Conservation (phyloP, 2,113 vertebrate genomes). For the Seriola rivoliana region DNA sequence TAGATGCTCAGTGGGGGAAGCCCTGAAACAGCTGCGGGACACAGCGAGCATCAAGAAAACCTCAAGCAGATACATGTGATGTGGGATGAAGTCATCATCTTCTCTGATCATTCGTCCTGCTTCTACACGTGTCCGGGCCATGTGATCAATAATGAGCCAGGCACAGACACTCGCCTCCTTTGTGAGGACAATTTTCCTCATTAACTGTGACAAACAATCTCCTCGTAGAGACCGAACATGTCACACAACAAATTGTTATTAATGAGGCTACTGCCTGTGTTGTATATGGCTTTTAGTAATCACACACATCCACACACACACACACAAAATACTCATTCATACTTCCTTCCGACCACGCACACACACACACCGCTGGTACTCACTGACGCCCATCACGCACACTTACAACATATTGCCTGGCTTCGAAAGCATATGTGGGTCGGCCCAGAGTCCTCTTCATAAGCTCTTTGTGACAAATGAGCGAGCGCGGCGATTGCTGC, state of each 20-base stretch:
- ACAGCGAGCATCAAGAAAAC: constrained; percentile 63
- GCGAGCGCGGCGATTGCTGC: constrained; percentile 91
- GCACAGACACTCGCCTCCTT: constrained; percentile 89
- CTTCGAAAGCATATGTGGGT: constrained; percentile 96
- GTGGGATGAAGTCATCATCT: constrained; percentile 80
- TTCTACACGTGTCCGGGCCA: constrained; percentile 50
- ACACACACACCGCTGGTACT: constrained; percentile 18
- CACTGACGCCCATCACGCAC: constrained; percentile 61
- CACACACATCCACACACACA: constrained; percentile 55
- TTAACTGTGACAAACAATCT: constrained; percentile 32
- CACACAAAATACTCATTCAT: constrained; percentile 10
- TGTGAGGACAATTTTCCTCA: constrained; percentile 59
- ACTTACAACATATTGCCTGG: constrained; percentile 99
- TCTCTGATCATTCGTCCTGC: constrained; percentile 75
- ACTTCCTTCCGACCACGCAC: constrained; percentile 2
- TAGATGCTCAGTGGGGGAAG: constrained; percentile 42
- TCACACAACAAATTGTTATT: constrained; percentile 43
- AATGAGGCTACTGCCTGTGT: constrained; percentile 87
- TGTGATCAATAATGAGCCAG: constrained; percentile 86
- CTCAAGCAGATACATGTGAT: constrained; percentile 86
- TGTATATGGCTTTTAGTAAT: constrained; percentile 67
- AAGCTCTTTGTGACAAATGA: constrained; percentile 95
- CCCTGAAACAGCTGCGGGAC: constrained; percentile 56
- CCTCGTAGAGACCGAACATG: constrained; percentile 6
- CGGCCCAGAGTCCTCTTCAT: constrained; percentile 98